Base-by-base conservation (phyloP, 1,140 invertebrate species). In the Drosophila tristis region DNA sequence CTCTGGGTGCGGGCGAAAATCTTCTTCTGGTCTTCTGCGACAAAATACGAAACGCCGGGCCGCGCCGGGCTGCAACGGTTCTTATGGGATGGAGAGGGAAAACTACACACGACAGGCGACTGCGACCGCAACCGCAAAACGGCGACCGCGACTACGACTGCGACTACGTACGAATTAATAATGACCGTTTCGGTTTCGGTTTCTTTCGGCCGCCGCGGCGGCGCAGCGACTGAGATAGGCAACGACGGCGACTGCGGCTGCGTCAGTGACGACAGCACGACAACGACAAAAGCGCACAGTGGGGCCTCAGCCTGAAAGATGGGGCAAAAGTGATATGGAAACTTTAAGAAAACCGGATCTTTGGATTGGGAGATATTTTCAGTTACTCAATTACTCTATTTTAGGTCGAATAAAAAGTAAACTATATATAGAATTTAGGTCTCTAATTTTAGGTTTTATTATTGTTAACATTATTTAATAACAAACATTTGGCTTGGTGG, bases 1-100 rank as follows among this genome's bases (percentile, higher is more conserved):
- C 68, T 70, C 66, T 70, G 55, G 43, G 25, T 51, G 50, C 64
- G 66, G 35, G 35, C 11, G 11, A 39, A 68, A 65, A 70, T 65
- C 31, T 70, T 70, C 56, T 43, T 49, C 23, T 7, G 23, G 20
- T 39, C 35, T 39, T 39, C 35, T 5, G 35, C 35, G 35, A 61
- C 16, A 53, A 67, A 67, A 57, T 25, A 45, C 43, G 23, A 57
- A 57, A n/a, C 23, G 48, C 9, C 31, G 15, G 23, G n/a, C 35
- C 25, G 54, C 42, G 20, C 20, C 20, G 23, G 23, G 23, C 39
- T 67, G 39, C 57, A 67, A 59, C 48, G 53, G 57, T 15, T 59
- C 57, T 31, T 39, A 39, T 39, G 35, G 35, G 35, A 39, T 39
- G 35, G 11, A 13, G 35, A 39, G 11, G 35, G 35, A 39, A 39